Base-by-base conservation (phyloP, 2,797 vertebrate genomes). In the Apogon hyalosoma region DNA sequence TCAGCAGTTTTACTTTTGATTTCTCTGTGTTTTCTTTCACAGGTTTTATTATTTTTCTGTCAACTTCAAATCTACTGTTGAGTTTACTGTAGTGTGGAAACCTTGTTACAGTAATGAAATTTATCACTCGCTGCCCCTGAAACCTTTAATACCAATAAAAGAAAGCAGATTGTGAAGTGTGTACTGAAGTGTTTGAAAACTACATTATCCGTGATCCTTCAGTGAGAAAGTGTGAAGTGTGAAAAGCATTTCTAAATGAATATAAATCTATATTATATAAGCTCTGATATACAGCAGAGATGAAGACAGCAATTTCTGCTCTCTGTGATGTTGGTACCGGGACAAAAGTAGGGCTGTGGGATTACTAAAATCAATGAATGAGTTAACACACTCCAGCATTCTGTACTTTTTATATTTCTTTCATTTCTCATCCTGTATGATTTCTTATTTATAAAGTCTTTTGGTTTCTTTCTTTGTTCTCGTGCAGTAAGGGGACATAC, bases 381-480 rank as follows among this genome's bases (percentile, higher is more conserved):
- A 51, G 19, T 63, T 68, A 58, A 45, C 43, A 41, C 33, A 46
- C 45, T 38, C 4, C 7, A 53, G 66, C 2, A 63, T 66, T 28
- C 50, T 58, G 39, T 53, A 46, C 61, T 75, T 55, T 33, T 13
- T 39, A 47, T 41, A 57, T 68, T 57, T 45, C 55, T 69, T 69
- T 80, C 40, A 56, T 49, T 18, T 43, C 31, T 68, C n/a, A 41
- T 11, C 21, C 38, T 41, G 47, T 63, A 50, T 63, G 24, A 57
- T 73, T 21, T 78, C 33, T 67, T 81, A 63, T 61, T 76, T 55
- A 64, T 65, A 42, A 57, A 33, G 40, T 57, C 33, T 39, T 80
- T 67, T 64, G 42, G 64, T 77, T 69, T 58, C 2, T 60, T 7
- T 60, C 28, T 75, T 75, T 54, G 39, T 56, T 64, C 19, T 57